These are phyloP conservation scores for Porites cylindrica DNA, from an alignment of 92 coral and sea anemone genomes.

Conservation along the genomic window DNA sequence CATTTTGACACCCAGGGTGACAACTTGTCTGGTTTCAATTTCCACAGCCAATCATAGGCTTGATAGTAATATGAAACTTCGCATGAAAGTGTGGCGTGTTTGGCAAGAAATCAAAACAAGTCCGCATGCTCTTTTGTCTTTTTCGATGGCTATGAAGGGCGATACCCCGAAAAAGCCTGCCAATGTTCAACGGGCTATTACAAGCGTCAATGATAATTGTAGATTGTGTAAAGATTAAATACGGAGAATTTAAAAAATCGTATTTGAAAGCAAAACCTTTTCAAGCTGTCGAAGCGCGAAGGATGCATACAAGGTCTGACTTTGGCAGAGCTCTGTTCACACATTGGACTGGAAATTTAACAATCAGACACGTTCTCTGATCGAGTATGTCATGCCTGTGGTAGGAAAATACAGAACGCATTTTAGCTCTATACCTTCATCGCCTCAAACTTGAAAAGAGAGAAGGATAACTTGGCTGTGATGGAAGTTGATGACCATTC, in stretches of 20 bases:
- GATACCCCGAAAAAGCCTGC: slow-evolving; percentile 21
- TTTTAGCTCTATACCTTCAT: no score
- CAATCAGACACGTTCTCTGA: no score
- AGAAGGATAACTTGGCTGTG: no score
- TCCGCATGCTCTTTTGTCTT: background rate
- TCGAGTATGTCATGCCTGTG: no score
- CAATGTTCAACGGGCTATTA: background rate
- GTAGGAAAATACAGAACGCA: no score
- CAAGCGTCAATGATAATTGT: slow-evolving; percentile 39
- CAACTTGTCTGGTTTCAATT: background rate
- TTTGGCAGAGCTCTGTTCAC: no score
- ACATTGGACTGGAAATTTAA: no score
- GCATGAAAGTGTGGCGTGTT: slow-evolving; percentile 1
- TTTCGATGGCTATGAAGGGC: slow-evolving; percentile 8
- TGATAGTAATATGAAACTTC: slow-evolving; percentile 23
- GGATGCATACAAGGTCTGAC: background rate
- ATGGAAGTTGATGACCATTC: background rate
- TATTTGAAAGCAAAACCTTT: slow-evolving; percentile 34
- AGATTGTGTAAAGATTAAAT: slow-evolving; percentile 27
- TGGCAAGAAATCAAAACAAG: slow-evolving; percentile 9
- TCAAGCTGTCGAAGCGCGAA: slow-evolving; percentile 23
- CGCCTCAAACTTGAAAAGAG: no score
- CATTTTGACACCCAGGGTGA: slow-evolving; percentile 2
- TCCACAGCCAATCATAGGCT: slow-evolving; percentile 10
- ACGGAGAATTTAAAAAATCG: slow-evolving; percentile 12